phyloP scores from a whole-genome alignment of 2,113 vertebrate species.

The Empidonax alnorum region DNA sequence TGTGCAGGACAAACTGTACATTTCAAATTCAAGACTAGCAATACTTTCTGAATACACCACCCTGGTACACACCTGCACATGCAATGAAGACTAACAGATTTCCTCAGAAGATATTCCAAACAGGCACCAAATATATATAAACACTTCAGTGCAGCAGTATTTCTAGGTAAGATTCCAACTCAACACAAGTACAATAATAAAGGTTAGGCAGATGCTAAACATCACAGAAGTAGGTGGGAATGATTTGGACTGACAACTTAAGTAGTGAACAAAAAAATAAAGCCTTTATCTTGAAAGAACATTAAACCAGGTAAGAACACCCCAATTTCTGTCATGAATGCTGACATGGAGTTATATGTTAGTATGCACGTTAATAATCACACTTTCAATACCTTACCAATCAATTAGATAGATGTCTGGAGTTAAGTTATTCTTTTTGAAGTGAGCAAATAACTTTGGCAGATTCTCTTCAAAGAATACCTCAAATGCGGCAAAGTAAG shows the following conservation, averaged over 20 bases:
- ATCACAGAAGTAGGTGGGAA: background rate
- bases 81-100: background rate
- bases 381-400: conserved; percentile 81
- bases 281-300: background rate
- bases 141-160: background rate
- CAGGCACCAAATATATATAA: background rate
- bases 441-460: conserved; percentile 97
- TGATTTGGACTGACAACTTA: background rate
- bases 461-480: conserved; percentile 98
- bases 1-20: background rate
- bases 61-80: background rate
- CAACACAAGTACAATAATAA: background rate
- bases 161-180: background rate
- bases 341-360: background rate
- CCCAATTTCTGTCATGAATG: background rate
- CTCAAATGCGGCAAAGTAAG: conserved; percentile 95
- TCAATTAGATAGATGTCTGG: conserved; percentile 98
- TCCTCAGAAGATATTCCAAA: background rate
- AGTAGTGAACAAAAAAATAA: background rate
- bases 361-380: background rate
- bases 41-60: background rate
- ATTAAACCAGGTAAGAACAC: background rate
- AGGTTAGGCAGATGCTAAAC: background rate
- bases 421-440: conserved; percentile 93
- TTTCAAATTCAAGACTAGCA: background rate